A percentile compares a stretch with the other conserved stretches of the same genome.
phyloP scores from a whole-genome alignment of 1,140 invertebrate genomes.

The Charaxes varanes region DNA sequence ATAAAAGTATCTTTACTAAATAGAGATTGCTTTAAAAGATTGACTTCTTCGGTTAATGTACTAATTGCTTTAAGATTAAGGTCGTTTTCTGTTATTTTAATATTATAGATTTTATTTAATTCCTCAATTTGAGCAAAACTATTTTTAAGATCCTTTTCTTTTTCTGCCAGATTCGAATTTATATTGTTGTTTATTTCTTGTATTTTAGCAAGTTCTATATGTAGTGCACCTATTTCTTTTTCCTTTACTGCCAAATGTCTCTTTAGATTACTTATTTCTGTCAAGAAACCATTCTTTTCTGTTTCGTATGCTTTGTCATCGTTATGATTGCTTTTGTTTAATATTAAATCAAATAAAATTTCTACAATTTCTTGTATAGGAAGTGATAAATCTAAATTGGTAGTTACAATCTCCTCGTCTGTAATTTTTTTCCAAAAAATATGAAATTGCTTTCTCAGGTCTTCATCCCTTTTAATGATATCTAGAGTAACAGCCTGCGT shows the following conservation, averaged over 20 bases:
- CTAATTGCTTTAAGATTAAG: constrained; percentile 26
- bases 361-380: constrained; percentile 29
- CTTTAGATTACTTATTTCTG: background rate
- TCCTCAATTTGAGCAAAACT: constrained; percentile 28
- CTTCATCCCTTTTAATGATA: constrained; percentile 43
- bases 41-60: constrained; percentile 36
- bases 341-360: constrained; percentile 29
- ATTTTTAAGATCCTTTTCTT: constrained; percentile 26
- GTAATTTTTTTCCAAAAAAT: constrained; percentile 32
- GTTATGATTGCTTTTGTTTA: constrained; percentile 18
- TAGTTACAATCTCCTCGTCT: constrained; percentile 28
- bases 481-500: constrained; percentile 47
- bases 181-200: constrained; percentile 23
- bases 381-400: constrained; percentile 28
- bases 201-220: constrained; percentile 20
- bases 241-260: constrained; percentile 30
- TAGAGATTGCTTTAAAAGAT: constrained; percentile 30
- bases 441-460: constrained; percentile 28
- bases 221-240: constrained; percentile 26
- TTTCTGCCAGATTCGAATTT: constrained; percentile 21
- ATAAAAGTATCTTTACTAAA: constrained; percentile 26
- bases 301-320: too few species aligned
- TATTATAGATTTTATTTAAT: constrained; percentile 35
- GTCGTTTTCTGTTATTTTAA: constrained; percentile 38
- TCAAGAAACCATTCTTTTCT: too few species aligned